Base-by-base conservation (phyloP, 2,888 invertebrate species). In the Agriopis marginaria region DNA sequence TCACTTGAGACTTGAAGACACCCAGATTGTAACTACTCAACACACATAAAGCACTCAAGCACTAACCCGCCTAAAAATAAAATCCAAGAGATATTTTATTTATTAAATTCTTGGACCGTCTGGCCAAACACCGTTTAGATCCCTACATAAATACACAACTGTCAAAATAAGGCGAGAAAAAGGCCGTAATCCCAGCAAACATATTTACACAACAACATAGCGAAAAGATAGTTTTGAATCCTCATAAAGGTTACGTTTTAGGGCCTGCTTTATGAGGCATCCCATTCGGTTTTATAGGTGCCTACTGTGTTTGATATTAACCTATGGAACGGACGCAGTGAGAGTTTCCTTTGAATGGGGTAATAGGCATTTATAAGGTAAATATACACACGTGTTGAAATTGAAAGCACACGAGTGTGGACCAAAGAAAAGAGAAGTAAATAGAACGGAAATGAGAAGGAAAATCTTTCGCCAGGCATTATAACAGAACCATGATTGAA, bases 151-250 rank as follows among this genome's bases (percentile, higher is more conserved):
- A 65, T 45, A 66, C 58, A 32, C n/a, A 44, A 53, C 51, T 51
- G 47, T 66, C 66, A 54, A 60, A 66, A 66, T 60, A 53, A 32
- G 53, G 51, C 62, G 53, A n/a, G 51, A 62, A 49, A 17, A 54
- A 53, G 45, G 17, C 47, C 60, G n/a, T 60, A 66, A 66, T 61
- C 66, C 66, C 8, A 0, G 40, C 49, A 66, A 68, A 51, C 63
- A 63, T 68, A 63, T 63, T 68, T 54, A 62, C 40, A 53, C 47
- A 54, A 66, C 54, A 60, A 66, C 55, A 63, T 47, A 23, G n/a
- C 68, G 14, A 50, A 67, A 70, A 63, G 66, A 71, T 74, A 75
- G 75, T 72, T 75, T 71, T 70, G 72, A 72, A 71, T 72, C 70
- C 68, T 55, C 67, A 63, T 67, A 69, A 70, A 61, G 66, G 66